Evolutionary conservation across 2,888 invertebrate species (phyloP).

Genomic region (Rugalucina vietnamica): DNA sequence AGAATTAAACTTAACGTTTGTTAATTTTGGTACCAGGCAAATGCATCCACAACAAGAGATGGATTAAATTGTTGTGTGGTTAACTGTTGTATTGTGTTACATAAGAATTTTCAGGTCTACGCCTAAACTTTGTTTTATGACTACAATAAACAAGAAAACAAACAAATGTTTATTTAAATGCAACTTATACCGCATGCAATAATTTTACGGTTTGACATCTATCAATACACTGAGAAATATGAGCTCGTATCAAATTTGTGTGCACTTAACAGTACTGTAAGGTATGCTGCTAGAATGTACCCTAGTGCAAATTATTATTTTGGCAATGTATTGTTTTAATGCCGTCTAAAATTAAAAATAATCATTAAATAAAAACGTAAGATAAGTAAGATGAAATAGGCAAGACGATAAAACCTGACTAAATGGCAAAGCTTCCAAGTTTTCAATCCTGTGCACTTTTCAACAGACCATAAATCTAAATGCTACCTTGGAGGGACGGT

Average conservation of each 20-base stretch:
- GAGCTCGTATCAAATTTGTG: background rate
- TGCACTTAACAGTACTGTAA: background rate
- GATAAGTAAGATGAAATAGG: too few relatives aligned
- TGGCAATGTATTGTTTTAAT: background rate
- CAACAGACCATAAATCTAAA: too few relatives aligned
- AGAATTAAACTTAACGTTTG: background rate
- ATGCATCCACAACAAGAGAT: background rate
- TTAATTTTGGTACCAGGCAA: background rate
- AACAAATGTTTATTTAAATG: background rate
- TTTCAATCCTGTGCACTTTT: too few relatives aligned
- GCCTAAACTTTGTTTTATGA: background rate
- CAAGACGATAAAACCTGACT: too few relatives aligned
- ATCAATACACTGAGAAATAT: background rate
- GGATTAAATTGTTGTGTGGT: background rate
- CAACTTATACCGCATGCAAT: background rate
- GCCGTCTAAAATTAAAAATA: background rate
- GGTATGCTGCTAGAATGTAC: background rate
- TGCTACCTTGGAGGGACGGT: too few relatives aligned
- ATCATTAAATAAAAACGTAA: too few relatives aligned
- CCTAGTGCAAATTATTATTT: background rate
- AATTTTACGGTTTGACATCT: background rate
- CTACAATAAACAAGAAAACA: background rate
- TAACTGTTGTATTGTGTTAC: background rate
- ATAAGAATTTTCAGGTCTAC: background rate
- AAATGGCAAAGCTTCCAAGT: too few relatives aligned